Conservation (phyloP, 2,888 invertebrate genomes). For the Dicycla oo region DNA sequence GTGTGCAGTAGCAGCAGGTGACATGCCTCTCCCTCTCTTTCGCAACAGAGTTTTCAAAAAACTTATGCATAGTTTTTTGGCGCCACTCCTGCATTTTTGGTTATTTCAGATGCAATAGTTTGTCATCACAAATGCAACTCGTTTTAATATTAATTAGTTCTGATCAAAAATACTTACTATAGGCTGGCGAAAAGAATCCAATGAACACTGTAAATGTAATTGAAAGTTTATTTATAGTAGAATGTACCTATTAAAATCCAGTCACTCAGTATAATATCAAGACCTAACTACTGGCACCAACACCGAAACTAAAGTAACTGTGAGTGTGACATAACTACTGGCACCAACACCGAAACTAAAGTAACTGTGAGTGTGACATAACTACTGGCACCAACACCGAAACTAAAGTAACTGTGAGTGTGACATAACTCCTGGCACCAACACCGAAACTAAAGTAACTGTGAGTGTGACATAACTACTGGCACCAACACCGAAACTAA, state of each 20-base stretch:
- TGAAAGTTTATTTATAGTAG: too few species aligned
- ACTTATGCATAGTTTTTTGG: not conserved
- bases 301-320: too few species aligned
- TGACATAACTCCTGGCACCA: not conserved
- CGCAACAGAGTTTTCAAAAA: not conserved
- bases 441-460: not conserved
- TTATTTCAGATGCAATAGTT: not conserved
- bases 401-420: too few species aligned
- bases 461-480: too few species aligned
- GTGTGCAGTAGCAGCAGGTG: too few species aligned
- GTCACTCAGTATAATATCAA: not conserved
- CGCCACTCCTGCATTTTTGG: too few species aligned
- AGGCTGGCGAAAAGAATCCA: slow-evolving; percentile 10
- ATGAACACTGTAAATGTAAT: slow-evolving; percentile 32
- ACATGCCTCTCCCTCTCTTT: not conserved
- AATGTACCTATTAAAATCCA: not conserved
- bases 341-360: not conserved
- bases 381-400: not conserved
- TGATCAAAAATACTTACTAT: slow-evolving; percentile 27
- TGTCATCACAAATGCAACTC: not conserved
- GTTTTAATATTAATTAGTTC: not conserved
- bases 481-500: not conserved
- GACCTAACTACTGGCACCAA: not conserved
- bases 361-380: too few species aligned
- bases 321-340: too few species aligned